Evolutionary conservation across 2,113 vertebrate genomes (phyloP).

Genomic region (Acanthochromis polyacanthus): DNA sequence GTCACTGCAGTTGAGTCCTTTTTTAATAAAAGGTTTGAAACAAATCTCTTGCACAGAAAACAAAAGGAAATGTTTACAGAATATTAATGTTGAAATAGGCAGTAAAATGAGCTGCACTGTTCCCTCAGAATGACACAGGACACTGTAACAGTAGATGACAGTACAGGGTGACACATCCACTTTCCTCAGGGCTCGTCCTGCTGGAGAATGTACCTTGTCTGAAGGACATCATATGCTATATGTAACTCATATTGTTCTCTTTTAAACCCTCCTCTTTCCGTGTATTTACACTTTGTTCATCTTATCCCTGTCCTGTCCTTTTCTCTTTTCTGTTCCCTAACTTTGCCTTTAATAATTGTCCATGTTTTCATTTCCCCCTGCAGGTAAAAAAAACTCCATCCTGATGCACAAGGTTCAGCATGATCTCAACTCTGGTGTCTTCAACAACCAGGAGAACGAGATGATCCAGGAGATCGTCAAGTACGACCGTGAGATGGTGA

Average conservation of each 20-base stretch:
- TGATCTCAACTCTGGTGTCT: constrained; percentile 95
- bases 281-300: constrained; percentile 30
- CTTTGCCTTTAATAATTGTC: not conserved
- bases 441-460: constrained; percentile 98
- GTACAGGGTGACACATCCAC: constrained; percentile 56
- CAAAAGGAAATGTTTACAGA: constrained; percentile 13
- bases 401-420: constrained; percentile 98
- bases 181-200: constrained; percentile 63
- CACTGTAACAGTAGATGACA: constrained; percentile 65
- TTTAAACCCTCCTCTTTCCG: constrained; percentile 24
- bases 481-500: constrained; percentile 98
- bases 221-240: constrained; percentile 63
- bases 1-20: not conserved
- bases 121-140: constrained; percentile 55
- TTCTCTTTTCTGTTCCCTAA: not conserved
- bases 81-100: constrained; percentile 36
- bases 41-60: not conserved
- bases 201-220: constrained; percentile 55
- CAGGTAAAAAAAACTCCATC: constrained; percentile 98
- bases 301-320: constrained; percentile 14
- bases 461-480: constrained; percentile 99
- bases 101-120: constrained; percentile 59
- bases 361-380: constrained; percentile 1
- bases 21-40: not conserved
- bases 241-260: constrained; percentile 35